Evolutionary conservation across 1,140 invertebrate genomes (phyloP).

Genomic region (Rhopalosiphum maidis): DNA sequence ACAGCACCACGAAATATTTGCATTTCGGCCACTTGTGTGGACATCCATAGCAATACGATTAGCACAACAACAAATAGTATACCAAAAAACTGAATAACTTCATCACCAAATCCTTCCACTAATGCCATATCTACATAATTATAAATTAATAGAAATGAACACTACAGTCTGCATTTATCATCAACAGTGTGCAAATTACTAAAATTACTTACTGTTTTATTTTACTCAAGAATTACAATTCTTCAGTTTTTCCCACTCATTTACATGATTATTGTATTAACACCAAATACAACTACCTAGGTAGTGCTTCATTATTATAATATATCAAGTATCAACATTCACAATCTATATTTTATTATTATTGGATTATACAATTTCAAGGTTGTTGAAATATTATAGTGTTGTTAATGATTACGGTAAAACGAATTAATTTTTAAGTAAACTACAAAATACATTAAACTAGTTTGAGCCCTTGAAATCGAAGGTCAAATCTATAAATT

Average conservation of each 20-base stretch:
- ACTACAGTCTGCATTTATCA: background rate
- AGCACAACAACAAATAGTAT: slow-evolving; percentile 68
- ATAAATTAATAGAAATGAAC: background rate
- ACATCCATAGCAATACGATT: slow-evolving; percentile 57
- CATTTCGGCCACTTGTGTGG: slow-evolving; percentile 56
- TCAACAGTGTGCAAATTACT: background rate
- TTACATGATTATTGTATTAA: slow-evolving; percentile 31
- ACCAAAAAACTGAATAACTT: slow-evolving; percentile 77
- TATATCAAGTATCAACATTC: background rate
- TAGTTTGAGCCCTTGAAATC: slow-evolving; percentile 26
- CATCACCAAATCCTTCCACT: slow-evolving; percentile 82
- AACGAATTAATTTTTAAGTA: background rate
- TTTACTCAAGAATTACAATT: background rate
- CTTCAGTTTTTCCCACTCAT: background rate
- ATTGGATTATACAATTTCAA: slow-evolving; percentile 24
- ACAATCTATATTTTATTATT: slow-evolving; percentile 8
- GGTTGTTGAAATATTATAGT: slow-evolving; percentile 9
- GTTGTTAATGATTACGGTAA: background rate
- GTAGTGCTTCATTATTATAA: background rate
- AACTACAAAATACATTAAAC: background rate
- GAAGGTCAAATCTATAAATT: slow-evolving; percentile 34
- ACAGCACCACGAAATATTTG: slow-evolving; percentile 57
- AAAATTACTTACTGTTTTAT: slow-evolving; percentile 16
- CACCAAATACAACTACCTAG: background rate
- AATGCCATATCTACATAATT: slow-evolving; percentile 67